Conservation (phyloP, 2,797 vertebrate genomes). For the Labroides dimidiatus region DNA sequence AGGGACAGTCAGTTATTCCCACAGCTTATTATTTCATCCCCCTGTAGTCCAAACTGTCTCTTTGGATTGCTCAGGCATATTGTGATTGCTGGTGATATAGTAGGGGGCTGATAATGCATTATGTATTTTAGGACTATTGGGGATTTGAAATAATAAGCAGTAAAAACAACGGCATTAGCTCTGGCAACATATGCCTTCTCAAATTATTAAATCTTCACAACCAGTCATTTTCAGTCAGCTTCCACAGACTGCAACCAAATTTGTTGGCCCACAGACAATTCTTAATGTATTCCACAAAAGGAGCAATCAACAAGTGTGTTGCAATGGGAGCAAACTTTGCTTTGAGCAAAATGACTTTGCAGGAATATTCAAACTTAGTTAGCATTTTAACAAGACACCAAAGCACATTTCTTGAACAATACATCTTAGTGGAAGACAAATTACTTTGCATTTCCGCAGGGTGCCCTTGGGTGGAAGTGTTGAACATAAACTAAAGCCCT, state of each 20-base stretch:
- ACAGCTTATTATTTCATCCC: background rate
- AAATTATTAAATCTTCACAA: background rate
- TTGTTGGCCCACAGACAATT: background rate
- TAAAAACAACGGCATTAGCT: background rate
- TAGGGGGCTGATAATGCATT: background rate
- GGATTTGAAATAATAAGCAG: background rate
- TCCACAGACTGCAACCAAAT: background rate
- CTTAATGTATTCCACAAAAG: background rate
- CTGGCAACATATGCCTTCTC: background rate
- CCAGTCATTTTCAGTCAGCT: background rate
- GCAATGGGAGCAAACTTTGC: slow-evolving; percentile 1
- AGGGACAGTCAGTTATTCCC: background rate
- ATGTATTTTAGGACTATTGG: background rate
- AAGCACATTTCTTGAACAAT: slow-evolving; percentile 36
- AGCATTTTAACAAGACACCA: slow-evolving; percentile 51
- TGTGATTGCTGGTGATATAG: background rate
- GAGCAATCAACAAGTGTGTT: background rate
- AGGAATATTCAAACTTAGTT: slow-evolving; percentile 30
- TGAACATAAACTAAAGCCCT: slow-evolving; percentile 57
- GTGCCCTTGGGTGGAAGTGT: slow-evolving; percentile 53
- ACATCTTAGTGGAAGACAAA: slow-evolving; percentile 32
- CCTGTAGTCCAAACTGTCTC: background rate
- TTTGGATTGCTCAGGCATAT: background rate
- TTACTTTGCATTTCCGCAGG: slow-evolving; percentile 53
- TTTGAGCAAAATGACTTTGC: slow-evolving; percentile 3